Evolutionary conservation across 2,113 vertebrate species (phyloP).

Genomic region (Proteles cristata): DNA sequence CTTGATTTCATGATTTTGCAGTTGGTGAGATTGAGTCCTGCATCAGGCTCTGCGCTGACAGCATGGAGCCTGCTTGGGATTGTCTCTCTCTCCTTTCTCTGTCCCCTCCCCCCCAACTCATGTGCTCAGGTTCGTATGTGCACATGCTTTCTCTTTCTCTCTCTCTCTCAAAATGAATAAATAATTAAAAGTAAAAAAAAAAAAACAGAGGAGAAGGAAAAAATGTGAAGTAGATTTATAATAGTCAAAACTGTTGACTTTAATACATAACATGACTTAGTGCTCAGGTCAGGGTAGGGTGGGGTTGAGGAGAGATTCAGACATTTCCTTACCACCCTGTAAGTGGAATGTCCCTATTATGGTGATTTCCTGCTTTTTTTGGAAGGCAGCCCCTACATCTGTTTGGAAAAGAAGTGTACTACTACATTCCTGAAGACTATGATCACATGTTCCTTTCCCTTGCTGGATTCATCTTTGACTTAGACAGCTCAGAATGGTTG

Average conservation of each 20-base stretch:
- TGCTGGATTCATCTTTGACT: background rate
- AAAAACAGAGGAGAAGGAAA: background rate
- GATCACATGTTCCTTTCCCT: background rate
- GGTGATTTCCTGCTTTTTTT: conserved; percentile 39
- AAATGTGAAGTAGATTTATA: background rate
- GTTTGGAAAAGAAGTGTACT: background rate
- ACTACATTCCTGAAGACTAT: background rate
- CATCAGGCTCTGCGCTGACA: no score
- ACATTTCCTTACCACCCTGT: background rate
- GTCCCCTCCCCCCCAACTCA: no score
- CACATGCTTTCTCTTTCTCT: no score
- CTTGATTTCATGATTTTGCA: no score
- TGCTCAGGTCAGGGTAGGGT: background rate
- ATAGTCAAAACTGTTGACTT: background rate
- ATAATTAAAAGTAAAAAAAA: background rate
- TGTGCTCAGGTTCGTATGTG: no score
- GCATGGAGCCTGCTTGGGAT: no score
- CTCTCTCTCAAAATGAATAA: no score
- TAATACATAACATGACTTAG: background rate
- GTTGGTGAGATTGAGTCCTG: no score
- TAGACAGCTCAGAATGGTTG: background rate
- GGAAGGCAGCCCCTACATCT: background rate
- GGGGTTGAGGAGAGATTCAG: background rate
- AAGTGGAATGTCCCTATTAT: background rate
- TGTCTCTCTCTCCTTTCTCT: no score